Evolutionary conservation across 2,888 invertebrate genomes (phyloP), one percentile per base, ranked within the genome.

Genomic region (Amiota mariae): DNA sequence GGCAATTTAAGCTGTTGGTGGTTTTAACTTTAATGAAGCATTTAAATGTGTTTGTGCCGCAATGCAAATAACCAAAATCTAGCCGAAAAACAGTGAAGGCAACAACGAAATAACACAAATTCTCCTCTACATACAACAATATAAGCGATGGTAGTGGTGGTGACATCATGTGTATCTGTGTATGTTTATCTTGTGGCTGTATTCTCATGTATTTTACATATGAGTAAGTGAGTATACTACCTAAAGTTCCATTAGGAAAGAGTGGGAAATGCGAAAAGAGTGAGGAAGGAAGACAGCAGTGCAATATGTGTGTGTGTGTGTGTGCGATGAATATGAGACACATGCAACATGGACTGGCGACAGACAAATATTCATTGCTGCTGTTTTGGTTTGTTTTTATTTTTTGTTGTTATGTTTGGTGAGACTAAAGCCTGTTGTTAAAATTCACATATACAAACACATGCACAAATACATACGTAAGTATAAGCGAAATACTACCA

Each of bases 11-110:
- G 66, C 66, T 66, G 24, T 66, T 66, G 66, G 66, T 18, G 48
- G 61, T 70, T 79, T 75, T 73, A 72, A 77, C 75, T 79, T 82
- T 83, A 85, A 83, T 84, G 82, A 80, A 80, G 80, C 81, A 81
- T 84, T 83, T 84, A 85, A 83, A 15, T 66, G 66, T 66, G 47
- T 36, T 36, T 36, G 36, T 36, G 63, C 47, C 66, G 66, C 66
- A 66, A 66, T 66, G 66, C 66, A 66, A 47, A 66, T 15, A 67
- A 48, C 64, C n/a, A 67, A 67, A 67, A 67, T 18, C 47, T 11
- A 59, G 20, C 18, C 12, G 11, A 18, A 67, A 67, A 46, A 70
- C 13, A 57, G 11, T 13, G n/a, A 47, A 66, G n/a, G 81, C 81
- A 78, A 47, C 77, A 81, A 85, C 83, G 81, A 80, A 78, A 54